A percentile compares a stretch with the other conserved stretches of the same genome.
These are phyloP conservation scores for Hydrotaea cyrtoneurina DNA, from an alignment of 2,888 invertebrate genomes.

Conservation along the genomic window DNA sequence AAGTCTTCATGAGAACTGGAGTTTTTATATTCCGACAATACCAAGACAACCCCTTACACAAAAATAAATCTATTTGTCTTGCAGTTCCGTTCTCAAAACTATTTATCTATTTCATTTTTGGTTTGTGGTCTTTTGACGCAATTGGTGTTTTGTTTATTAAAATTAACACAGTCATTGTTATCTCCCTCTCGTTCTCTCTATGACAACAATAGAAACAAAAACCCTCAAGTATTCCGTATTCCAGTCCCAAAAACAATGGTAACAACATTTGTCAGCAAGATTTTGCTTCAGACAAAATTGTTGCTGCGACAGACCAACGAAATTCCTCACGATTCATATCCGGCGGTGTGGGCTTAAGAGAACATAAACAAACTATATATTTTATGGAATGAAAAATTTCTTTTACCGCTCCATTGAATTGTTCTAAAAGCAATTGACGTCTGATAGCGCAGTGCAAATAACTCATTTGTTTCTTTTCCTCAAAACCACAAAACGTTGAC, in stretches of 20 bases:
- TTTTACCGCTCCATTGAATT: constrained; percentile 18
- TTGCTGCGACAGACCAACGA: neutral
- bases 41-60: neutral
- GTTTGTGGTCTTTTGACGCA: constrained; percentile 10
- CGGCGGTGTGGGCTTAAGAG: constrained; percentile 46
- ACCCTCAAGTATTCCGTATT: neutral
- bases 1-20: too few relatives aligned
- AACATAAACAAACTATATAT: neutral
- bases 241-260: constrained; percentile 22
- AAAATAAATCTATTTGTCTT: neutral
- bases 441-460: neutral
- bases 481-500: constrained; percentile 2
- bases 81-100: neutral
- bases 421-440: neutral
- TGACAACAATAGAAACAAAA: neutral
- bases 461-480: constrained; percentile 26
- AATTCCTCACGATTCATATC: constrained; percentile 29
- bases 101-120: neutral
- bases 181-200: neutral
- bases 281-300: neutral
- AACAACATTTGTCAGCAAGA: constrained; percentile 33
- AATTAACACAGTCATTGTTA: constrained; percentile 13
- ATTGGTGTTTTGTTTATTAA: neutral
- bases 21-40: neutral
- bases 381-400: constrained; percentile 6